Base-by-base conservation (phyloP, 2,797 vertebrate genomes). In the Typhlichthys subterraneus region DNA sequence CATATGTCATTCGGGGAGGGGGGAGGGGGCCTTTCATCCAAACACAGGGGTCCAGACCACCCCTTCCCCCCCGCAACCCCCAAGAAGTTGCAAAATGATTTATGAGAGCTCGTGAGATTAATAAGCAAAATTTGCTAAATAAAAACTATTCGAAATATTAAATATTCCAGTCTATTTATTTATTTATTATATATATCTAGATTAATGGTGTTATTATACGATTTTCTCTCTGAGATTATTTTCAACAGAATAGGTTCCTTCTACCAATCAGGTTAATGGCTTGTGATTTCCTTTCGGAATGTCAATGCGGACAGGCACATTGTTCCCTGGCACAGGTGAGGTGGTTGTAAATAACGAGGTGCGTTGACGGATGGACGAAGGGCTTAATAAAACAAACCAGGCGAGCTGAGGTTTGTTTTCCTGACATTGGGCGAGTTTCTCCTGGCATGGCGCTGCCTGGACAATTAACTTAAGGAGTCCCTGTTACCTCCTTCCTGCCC, bases 401-500 rank as follows among this genome's bases (percentile, higher is more conserved):
- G 23, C 23, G 23, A 47, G 46, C 23, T 33, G 61, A 9, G 38
- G 23, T 62, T 65, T 45, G 75, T 68, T n/a, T 77, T 61, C 67
- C 67, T 71, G 77, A 85, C 79, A 69, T 65, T 29, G 29, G 52
- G 17, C 33, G 45, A 59, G 80, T 79, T 49, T 73, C 68, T 75
- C 65, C 51, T 46, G 59, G 63, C 55, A 48, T 65, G 70, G 77
- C 74, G 72, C 76, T 9, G 69, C 73, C 65, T 42, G 77, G 80
- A 89, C 86, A 89, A 94, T 94, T 83, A 81, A 87, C 87, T 80
- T 87, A 88, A 89, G 85, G 76, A 82, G 84, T 69, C 77, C 67
- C 85, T 4, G 58, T 71, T 86, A 79, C 89, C 93, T 93, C 93
- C 93, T 93, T 92, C 92, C 88, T 90, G 89, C 84, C 84, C 87